Percentiles rank a stretch among this genome's conserved stretches.
These are phyloP conservation scores for Parnassius mnemosyne DNA, from an alignment of 2,888 invertebrate species.

Conservation along the genomic window DNA sequence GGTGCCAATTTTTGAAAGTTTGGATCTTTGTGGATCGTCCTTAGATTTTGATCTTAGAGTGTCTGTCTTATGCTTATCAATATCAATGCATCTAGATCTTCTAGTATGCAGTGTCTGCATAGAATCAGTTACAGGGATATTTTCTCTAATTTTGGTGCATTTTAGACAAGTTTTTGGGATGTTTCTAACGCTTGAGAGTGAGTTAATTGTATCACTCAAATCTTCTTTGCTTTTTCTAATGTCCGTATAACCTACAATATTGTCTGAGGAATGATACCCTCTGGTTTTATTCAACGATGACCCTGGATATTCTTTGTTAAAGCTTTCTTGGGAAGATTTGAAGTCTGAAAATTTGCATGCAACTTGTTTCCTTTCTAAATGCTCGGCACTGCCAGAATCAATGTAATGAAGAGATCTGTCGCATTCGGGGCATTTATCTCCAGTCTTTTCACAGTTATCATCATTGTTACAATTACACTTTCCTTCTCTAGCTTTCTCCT, in stretches of 20 bases:
- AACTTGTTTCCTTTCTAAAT: slow-evolving; percentile 58
- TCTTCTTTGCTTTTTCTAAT: slow-evolving; percentile 62
- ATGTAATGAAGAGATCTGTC: slow-evolving; percentile 68
- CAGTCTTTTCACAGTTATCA: slow-evolving; percentile 41
- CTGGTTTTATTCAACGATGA: slow-evolving; percentile 63
- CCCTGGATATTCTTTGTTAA: slow-evolving; percentile 60
- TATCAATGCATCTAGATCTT: slow-evolving; percentile 62
- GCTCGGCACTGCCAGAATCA: slow-evolving; percentile 65
- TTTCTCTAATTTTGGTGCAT: slow-evolving; percentile 76
- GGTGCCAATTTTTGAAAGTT: slow-evolving; percentile 79
- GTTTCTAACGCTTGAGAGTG: slow-evolving; percentile 55
- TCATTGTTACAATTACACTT: slow-evolving; percentile 57
- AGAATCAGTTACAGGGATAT: slow-evolving; percentile 65
- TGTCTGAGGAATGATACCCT: slow-evolving; percentile 73
- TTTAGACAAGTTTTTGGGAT: slow-evolving; percentile 72
- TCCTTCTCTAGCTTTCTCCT: slow-evolving; percentile 50
- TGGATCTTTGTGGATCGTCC: slow-evolving; percentile 74
- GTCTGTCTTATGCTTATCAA: slow-evolving; percentile 62
- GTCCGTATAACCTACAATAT: slow-evolving; percentile 66
- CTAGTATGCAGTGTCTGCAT: slow-evolving; percentile 50
- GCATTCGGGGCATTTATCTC: slow-evolving; percentile 68
- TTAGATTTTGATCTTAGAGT: slow-evolving; percentile 73
- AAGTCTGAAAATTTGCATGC: slow-evolving; percentile 70
- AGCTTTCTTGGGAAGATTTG: slow-evolving; percentile 73
- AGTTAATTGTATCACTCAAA: slow-evolving; percentile 56